These are phyloP conservation scores for Myiozetetes cayanensis DNA, from an alignment of 2,113 vertebrate species.

Conservation along the genomic window DNA sequence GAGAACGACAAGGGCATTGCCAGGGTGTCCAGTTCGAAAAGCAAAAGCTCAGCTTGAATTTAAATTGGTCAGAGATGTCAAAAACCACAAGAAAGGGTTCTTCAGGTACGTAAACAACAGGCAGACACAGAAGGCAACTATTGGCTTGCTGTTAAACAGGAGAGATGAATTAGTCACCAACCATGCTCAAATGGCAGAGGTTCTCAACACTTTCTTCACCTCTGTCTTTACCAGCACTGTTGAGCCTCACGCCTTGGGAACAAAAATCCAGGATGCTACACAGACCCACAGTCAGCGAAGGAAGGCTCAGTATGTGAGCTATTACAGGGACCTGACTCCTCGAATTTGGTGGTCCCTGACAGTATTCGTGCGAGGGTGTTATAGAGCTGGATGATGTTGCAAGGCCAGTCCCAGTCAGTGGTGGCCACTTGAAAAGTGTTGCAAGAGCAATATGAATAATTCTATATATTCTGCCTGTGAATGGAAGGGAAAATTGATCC, in stretches of 20 bases:
- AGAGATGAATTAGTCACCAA: background rate
- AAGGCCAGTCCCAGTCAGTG: background rate
- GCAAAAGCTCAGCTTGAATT: background rate
- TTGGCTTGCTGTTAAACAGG: background rate
- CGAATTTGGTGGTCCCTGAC: background rate
- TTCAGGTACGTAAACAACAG: background rate
- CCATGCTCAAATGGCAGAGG: background rate
- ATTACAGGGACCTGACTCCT: background rate
- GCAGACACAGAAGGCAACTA: background rate
- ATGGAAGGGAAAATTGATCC: background rate
- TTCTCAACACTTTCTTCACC: background rate
- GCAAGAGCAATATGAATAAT: background rate
- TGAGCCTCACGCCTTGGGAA: background rate
- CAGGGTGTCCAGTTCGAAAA: background rate
- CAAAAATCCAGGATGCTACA: background rate
- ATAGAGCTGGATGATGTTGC: background rate
- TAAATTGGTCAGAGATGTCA: background rate
- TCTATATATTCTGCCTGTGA: background rate
- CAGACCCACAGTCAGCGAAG: background rate
- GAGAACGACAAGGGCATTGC: background rate
- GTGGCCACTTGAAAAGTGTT: background rate
- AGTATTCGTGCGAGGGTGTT: background rate
- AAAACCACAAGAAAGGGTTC: background rate
- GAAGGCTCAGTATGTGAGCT: background rate
- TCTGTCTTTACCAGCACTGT: background rate